Conservation (phyloP, 2,797 vertebrate genomes). For the Diglossa cyanea region DNA sequence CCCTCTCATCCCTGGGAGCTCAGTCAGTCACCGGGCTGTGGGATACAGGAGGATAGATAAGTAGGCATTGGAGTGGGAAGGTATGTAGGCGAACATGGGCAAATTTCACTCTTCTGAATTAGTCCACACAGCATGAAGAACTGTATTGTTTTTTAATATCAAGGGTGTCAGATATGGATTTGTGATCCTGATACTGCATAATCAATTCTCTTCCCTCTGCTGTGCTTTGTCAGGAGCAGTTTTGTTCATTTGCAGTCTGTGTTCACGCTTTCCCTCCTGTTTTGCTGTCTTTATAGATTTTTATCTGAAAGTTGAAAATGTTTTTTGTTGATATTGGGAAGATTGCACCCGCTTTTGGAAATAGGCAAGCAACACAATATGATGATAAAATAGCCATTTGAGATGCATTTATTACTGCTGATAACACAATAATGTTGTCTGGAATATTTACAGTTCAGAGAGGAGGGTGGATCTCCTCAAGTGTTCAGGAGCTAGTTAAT, state of each 20-base stretch:
- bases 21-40: fast-evolving
- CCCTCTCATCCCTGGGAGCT: background rate
- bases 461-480: background rate
- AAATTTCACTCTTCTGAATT: slow-evolving; percentile 10
- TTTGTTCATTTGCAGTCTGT: slow-evolving; percentile 56
- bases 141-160: slow-evolving; percentile 48
- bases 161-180: slow-evolving; percentile 53
- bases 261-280: slow-evolving; percentile 29
- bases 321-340: slow-evolving; percentile 33
- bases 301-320: slow-evolving; percentile 47
- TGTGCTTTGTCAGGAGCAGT: slow-evolving; percentile 32
- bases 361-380: background rate
- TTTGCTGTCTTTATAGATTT: slow-evolving; percentile 54
- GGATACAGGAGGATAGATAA: background rate
- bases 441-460: background rate
- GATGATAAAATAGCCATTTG: slow-evolving; percentile 34
- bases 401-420: slow-evolving; percentile 45
- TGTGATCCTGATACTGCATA: slow-evolving; percentile 63
- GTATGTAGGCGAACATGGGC: background rate
- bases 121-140: background rate
- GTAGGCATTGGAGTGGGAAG: background rate
- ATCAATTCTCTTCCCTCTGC: slow-evolving; percentile 55
- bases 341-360: slow-evolving; percentile 22
- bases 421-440: slow-evolving; percentile 2
- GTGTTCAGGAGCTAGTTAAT: background rate